These are phyloP conservation scores for Drosophila affinis DNA, from an alignment of 2,888 invertebrate genomes.

Conservation along the genomic window DNA sequence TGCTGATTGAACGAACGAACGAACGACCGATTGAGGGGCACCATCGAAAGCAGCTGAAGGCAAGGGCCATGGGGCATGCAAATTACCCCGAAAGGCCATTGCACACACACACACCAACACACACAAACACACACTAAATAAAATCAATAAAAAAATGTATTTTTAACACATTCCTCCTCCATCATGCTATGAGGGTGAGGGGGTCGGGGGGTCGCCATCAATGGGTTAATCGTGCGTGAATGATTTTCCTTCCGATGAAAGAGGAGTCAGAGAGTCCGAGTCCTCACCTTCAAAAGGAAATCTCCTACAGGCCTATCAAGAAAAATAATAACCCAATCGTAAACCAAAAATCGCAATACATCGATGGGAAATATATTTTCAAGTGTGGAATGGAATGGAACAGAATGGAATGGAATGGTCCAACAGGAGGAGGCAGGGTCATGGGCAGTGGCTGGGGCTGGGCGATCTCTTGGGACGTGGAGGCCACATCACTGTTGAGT, in stretches of 20 bases:
- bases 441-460: too few relatives aligned
- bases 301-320: not conserved
- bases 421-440: too few relatives aligned
- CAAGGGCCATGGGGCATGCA: conserved; percentile 61
- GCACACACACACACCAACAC: conserved; percentile 31
- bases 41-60: conserved; percentile 27
- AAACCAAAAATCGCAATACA: too few relatives aligned
- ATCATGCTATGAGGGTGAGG: conserved; percentile 2
- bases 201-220: not conserved
- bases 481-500: too few relatives aligned
- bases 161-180: conserved; percentile 52
- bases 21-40: not conserved
- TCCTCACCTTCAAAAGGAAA: not conserved
- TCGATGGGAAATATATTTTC: too few relatives aligned
- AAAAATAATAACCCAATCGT: not conserved
- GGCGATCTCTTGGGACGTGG: too few relatives aligned
- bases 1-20: conserved; percentile 20
- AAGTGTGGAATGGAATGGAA: too few relatives aligned
- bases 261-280: not conserved
- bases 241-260: conserved; percentile 43
- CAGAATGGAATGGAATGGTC: too few relatives aligned
- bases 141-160: conserved; percentile 62
- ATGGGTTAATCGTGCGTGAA: conserved; percentile 63
- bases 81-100: conserved; percentile 67
- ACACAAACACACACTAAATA: conserved; percentile 20